phyloP scores from a whole-genome alignment of 2,888 invertebrate species.

The Melangyna quadrimaculata region DNA sequence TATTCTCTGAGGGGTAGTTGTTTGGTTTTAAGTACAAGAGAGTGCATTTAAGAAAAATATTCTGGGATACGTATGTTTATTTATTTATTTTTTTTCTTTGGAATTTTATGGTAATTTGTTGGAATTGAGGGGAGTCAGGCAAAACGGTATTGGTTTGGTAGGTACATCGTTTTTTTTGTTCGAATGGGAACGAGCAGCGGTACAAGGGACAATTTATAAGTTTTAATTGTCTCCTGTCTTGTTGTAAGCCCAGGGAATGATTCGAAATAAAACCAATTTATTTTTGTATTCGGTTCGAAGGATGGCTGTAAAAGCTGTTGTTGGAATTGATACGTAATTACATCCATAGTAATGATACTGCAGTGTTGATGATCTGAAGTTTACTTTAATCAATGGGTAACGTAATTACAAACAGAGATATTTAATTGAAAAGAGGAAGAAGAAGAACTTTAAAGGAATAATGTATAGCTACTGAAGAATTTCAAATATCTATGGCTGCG shows the following conservation, averaged over 20 bases:
- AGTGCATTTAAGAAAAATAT: conserved; percentile 9
- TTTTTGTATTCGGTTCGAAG: neutral
- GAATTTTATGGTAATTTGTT: conserved; percentile 16
- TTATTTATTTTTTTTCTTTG: no score
- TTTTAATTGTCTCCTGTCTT: conserved; percentile 9
- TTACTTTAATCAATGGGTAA: neutral
- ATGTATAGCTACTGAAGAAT: no score
- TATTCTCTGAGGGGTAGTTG: neutral
- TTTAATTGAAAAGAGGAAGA: neutral
- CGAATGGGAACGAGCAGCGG: neutral
- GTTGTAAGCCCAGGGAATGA: neutral
- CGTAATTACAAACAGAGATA: no score
- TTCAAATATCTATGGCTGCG: no score
- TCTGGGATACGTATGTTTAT: neutral
- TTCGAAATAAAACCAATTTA: conserved; percentile 13
- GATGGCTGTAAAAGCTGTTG: neutral
- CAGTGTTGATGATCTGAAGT: neutral
- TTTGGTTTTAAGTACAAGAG: conserved; percentile 14
- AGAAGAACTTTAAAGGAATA: neutral
- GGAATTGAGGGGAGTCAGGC: neutral
- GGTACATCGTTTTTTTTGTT: neutral
- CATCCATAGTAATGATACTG: neutral
- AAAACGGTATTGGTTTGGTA: neutral
- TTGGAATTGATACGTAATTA: neutral
- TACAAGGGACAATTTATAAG: conserved; percentile 7